Evolutionary conservation across 2,113 vertebrate genomes (phyloP).

Genomic region (Brachypodius melanocephalos): DNA sequence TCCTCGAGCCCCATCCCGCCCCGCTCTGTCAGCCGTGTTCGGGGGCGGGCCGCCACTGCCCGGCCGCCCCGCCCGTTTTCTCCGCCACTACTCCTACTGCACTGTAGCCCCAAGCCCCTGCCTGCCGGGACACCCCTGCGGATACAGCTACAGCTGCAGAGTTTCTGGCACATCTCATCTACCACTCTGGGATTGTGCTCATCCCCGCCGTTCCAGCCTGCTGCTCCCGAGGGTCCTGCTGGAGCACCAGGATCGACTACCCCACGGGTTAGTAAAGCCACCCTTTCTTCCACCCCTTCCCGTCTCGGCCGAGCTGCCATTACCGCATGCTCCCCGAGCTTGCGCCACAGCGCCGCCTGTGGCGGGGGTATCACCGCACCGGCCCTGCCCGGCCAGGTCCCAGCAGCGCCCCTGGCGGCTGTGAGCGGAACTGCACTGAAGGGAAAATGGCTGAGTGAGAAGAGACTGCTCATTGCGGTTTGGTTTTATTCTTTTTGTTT

Average conservation of each 20-base stretch:
- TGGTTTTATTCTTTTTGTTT: too few relatives aligned
- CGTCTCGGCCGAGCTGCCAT: neutral
- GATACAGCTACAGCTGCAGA: too few relatives aligned
- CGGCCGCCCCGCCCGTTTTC: neutral
- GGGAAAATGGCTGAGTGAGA: rapidly evolving
- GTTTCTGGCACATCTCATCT: neutral
- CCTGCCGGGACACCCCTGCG: neutral
- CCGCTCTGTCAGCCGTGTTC: neutral
- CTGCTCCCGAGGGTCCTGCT: neutral
- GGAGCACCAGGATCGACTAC: too few relatives aligned
- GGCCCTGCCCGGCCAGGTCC: neutral
- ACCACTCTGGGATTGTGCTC: too few relatives aligned
- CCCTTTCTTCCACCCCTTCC: too few relatives aligned
- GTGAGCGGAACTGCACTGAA: rapidly evolving
- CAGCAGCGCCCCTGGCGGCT: neutral
- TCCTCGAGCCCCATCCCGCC: too few relatives aligned
- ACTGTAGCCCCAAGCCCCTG: neutral
- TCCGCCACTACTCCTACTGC: too few relatives aligned
- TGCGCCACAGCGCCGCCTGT: neutral
- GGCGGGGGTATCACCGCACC: neutral
- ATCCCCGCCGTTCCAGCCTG: too few relatives aligned
- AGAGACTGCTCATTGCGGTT: rapidly evolving
- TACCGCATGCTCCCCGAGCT: neutral
- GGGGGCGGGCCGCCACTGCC: neutral
- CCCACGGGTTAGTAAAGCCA: too few relatives aligned